phyloP scores from a whole-genome alignment of 37 sponge, comb jelly and placozoan species.

The Beroe ovata region DNA sequence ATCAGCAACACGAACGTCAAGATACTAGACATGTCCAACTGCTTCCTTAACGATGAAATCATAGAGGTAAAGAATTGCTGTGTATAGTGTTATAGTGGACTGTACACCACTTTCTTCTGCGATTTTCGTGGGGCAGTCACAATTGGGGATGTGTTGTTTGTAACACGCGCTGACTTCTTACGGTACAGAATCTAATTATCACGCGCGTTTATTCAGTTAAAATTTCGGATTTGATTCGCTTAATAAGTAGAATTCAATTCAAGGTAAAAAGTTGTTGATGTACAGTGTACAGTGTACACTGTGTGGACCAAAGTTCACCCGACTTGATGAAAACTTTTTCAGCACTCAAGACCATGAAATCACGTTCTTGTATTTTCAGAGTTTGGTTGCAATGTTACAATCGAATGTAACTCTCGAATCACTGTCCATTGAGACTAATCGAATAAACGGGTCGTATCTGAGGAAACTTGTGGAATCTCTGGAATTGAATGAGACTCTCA shows the following conservation, averaged over 20 bases:
- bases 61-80: constrained; percentile 54
- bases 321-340: too few species aligned
- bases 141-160: not conserved
- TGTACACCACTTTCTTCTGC: too few species aligned
- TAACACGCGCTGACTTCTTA: not conserved
- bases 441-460: not conserved
- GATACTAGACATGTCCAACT: constrained; percentile 50
- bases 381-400: not conserved
- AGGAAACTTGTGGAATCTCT: not conserved
- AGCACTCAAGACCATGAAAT: too few species aligned
- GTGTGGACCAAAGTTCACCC: too few species aligned
- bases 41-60: not conserved
- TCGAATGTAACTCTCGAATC: constrained; percentile 43
- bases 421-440: constrained; percentile 41
- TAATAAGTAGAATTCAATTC: too few species aligned
- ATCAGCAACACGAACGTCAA: constrained; percentile 1
- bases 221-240: not conserved
- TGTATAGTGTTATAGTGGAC: too few species aligned
- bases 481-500: constrained; percentile 50
- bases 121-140: not conserved
- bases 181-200: not conserved
- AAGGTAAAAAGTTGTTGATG: too few species aligned
- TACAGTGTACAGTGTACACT: too few species aligned
- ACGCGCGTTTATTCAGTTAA: not conserved
- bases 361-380: not conserved